Conservation (phyloP, 1,140 invertebrate species). For the Epicauta chinensis region DNA sequence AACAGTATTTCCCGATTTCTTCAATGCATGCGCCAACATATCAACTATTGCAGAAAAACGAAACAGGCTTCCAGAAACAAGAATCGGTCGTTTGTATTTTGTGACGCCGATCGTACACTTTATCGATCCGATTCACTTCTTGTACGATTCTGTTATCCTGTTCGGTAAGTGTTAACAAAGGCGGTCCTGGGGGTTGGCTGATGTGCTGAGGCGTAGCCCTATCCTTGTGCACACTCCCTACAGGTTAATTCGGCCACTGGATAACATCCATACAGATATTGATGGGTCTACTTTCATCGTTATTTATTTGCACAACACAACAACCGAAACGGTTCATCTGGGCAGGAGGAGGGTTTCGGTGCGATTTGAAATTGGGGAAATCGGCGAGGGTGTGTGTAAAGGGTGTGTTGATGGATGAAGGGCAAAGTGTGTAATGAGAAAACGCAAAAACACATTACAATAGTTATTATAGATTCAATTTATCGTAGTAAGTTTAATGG, state of each 20-base stretch:
- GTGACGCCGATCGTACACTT: neutral
- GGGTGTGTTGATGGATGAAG: too few species aligned
- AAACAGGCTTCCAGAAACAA: constrained; percentile 10
- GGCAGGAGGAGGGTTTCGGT: too few species aligned
- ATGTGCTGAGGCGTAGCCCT: constrained; percentile 32
- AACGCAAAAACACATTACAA: too few species aligned
- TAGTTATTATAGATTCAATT: too few species aligned
- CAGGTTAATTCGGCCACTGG: neutral
- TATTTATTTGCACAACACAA: too few species aligned
- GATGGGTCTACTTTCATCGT: too few species aligned
- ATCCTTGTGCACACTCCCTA: constrained; percentile 29
- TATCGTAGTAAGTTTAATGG: too few species aligned
- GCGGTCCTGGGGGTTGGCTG: constrained; percentile 40
- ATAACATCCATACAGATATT: too few species aligned
- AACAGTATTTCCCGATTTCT: neutral
- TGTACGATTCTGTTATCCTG: constrained; percentile 22
- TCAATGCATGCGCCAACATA: constrained; percentile 20
- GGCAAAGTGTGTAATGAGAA: too few species aligned
- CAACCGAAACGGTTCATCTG: too few species aligned
- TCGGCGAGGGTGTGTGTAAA: too few species aligned
- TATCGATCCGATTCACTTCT: neutral
- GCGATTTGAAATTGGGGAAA: too few species aligned
- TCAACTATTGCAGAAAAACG: constrained; percentile 23
- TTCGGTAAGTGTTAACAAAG: constrained; percentile 31
- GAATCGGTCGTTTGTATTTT: neutral